Evolutionary conservation across 2,888 invertebrate genomes (phyloP).

Genomic region (Dynastes maya): DNA sequence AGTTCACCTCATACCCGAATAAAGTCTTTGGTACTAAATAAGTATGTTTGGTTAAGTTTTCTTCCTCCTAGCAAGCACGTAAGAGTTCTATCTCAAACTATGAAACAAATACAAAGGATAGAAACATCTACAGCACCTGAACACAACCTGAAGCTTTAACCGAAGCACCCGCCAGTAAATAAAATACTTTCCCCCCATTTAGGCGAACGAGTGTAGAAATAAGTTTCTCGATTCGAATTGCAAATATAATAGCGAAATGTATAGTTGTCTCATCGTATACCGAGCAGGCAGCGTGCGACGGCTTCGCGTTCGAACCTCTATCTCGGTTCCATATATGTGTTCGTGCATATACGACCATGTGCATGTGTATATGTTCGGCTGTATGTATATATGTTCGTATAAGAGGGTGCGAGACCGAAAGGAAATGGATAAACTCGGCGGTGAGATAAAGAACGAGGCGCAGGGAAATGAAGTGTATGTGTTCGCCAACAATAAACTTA

Average conservation of each 20-base stretch:
- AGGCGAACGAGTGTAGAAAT: constrained; percentile 46
- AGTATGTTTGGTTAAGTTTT: too few species aligned
- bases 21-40: too few species aligned
- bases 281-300: constrained; percentile 57
- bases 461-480: constrained; percentile 70
- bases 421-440: constrained; percentile 70
- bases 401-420: constrained; percentile 62
- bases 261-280: constrained; percentile 59
- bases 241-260: constrained; percentile 66
- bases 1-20: too few species aligned
- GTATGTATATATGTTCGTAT: constrained; percentile 10
- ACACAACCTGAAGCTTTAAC: constrained; percentile 26
- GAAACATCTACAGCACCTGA: constrained; percentile 15
- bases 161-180: constrained; percentile 21
- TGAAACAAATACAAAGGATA: background rate
- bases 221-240: constrained; percentile 63
- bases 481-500: constrained; percentile 70
- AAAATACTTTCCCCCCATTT: constrained; percentile 39
- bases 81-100: too few species aligned
- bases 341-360: constrained; percentile 6
- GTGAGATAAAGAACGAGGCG: constrained; percentile 68
- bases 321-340: constrained; percentile 29
- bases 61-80: too few species aligned
- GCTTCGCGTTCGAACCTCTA: constrained; percentile 50
- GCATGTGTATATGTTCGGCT: constrained; percentile 9